Base-by-base conservation (phyloP, 2,888 invertebrate genomes). In the Hartigia nigra region DNA sequence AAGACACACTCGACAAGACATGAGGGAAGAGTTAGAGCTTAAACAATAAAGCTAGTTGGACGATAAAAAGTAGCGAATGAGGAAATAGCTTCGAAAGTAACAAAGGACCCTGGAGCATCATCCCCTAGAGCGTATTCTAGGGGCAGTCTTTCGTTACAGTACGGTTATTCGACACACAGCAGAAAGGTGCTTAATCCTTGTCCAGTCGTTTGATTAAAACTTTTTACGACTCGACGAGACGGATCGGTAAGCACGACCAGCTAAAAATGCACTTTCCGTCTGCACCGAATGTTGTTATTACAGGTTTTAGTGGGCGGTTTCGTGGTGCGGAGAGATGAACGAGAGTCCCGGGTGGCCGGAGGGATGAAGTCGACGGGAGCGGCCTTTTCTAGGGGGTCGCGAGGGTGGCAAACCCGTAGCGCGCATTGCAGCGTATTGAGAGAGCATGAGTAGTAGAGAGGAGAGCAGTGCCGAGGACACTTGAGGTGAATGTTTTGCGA, bases 401-500 rank as follows among this genome's bases (percentile, higher is more conserved):
- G 39, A 76, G 77, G 70, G 80, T 80, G 55, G 55, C 9, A 23
- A 55, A 55, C 23, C 55, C 55, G 55, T 55, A 80, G 80, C 81
- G 74, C 79, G 86, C 82, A 81, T 80, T 80, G 82, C 83, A 82
- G 83, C 83, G 84, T 83, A 83, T 82, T 76, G 81, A 79, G 84
- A 78, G 81, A 75, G 83, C n/a, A 75, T 12, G 36, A 34, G 75
- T 35, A 31, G 75, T 23, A 31, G 34, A 75, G 34, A 35, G 36
- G 75, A 75, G 86, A 84, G 85, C 86, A 86, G 83, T 85, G 89
- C 88, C 86, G 87, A 88, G 89, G 89, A 90, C 90, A 90, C 91
- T 91, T 89, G 90, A 90, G 91, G 91, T 91, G 91, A 91, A 91
- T 90, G 91, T 91, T 91, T 91, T 90, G 91, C 89, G 91, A 91